These are phyloP conservation scores for Enteromius viviparus DNA, from an alignment of 2,797 vertebrate genomes.

Conservation along the genomic window DNA sequence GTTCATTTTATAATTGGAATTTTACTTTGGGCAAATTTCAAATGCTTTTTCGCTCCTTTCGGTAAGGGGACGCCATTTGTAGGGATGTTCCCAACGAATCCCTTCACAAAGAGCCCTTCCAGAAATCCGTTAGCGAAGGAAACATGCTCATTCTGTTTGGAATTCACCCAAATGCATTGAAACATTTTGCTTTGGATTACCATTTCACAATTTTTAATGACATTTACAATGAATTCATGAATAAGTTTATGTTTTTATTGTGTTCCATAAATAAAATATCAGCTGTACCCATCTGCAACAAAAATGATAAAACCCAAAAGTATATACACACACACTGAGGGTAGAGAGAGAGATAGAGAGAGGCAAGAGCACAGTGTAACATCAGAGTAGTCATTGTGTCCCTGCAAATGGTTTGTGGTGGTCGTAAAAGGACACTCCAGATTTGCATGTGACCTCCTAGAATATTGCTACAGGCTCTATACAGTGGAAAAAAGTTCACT, in stretches of 20 bases:
- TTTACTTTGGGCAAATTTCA: too few species aligned
- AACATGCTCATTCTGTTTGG: not conserved
- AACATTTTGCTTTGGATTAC: not conserved
- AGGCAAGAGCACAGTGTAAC: constrained; percentile 24
- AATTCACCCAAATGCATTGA: too few species aligned
- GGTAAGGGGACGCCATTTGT: too few species aligned
- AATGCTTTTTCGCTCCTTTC: too few species aligned
- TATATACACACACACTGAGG: not conserved
- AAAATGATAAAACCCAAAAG: not conserved
- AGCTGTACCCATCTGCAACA: constrained; percentile 20
- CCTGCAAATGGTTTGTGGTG: constrained; percentile 15
- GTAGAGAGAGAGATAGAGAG: not conserved
- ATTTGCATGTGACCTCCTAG: constrained; percentile 5
- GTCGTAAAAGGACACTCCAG: constrained; percentile 16
- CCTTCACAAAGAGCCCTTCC: too few species aligned
- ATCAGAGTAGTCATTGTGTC: constrained; percentile 4
- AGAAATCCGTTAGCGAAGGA: too few species aligned
- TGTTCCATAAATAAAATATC: constrained; percentile 10
- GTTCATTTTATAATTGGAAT: too few species aligned
- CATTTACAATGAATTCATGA: not conserved
- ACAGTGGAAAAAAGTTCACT: constrained; percentile 1
- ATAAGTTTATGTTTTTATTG: not conserved
- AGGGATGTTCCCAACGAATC: too few species aligned
- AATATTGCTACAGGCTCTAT: constrained; percentile 33
- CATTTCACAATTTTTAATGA: not conserved